A percentile compares a stretch with the other conserved stretches of the same genome.
Evolutionary conservation across 2,888 invertebrate species (phyloP).

Genomic region (Agrenia bidenticulata): DNA sequence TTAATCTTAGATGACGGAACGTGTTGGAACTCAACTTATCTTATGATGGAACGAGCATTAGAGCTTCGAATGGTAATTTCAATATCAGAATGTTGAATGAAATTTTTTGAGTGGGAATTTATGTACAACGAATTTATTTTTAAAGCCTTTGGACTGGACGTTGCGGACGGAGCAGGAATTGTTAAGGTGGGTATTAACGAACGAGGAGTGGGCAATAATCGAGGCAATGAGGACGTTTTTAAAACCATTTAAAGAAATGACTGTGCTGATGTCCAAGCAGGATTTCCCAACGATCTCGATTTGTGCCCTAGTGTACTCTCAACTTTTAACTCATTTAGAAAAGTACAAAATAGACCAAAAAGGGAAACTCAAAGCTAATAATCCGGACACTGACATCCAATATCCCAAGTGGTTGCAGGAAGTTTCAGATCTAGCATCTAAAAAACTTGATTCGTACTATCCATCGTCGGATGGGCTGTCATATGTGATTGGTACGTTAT

Average conservation of each 20-base stretch:
- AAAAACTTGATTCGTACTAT: not conserved
- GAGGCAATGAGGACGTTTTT: not conserved
- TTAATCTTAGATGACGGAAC: constrained; percentile 10
- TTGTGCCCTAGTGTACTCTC: not conserved
- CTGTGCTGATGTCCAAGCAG: not conserved
- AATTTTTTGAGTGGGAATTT: too few relatives aligned
- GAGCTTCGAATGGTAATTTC: constrained; percentile 7
- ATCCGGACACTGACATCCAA: not conserved
- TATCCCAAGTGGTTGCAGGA: not conserved
- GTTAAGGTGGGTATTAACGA: not conserved
- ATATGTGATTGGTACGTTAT: not conserved
- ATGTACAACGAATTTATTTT: too few relatives aligned
- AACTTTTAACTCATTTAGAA: constrained; percentile 6
- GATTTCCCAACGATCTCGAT: not conserved
- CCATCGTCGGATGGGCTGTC: not conserved
- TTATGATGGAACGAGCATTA: constrained; percentile 1
- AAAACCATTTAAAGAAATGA: constrained; percentile 7
- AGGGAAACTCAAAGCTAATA: not conserved
- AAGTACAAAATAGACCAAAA: not conserved
- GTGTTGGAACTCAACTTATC: constrained; percentile 16
- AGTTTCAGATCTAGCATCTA: not conserved
- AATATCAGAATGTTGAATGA: too few relatives aligned
- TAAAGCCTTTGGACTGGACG: constrained; percentile 7
- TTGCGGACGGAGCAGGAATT: not conserved
- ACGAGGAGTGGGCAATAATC: constrained; percentile 11